Conservation (phyloP, 2,888 invertebrate genomes). For the Dolichomitus sp. region DNA sequence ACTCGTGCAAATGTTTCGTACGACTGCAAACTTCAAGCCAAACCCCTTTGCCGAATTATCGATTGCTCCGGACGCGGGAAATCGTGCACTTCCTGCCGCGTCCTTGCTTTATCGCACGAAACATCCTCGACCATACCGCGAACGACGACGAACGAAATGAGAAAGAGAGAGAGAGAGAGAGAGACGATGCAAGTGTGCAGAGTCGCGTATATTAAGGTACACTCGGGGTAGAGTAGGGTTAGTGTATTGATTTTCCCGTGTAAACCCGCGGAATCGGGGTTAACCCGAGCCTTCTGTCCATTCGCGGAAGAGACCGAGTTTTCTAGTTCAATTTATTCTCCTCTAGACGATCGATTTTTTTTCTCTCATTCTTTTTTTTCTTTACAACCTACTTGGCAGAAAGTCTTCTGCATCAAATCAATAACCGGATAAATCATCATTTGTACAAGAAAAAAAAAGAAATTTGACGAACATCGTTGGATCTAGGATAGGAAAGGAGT, state of each 20-base stretch:
- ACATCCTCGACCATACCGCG: conserved; percentile 53
- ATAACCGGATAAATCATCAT: neutral
- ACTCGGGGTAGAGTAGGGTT: conserved; percentile 68
- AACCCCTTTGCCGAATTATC: conserved; percentile 65
- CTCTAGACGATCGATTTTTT: conserved; percentile 44
- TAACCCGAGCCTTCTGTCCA: conserved; percentile 76
- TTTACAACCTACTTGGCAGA: neutral
- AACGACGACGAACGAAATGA: conserved; percentile 15
- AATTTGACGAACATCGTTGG: conserved; percentile 62
- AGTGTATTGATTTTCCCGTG: conserved; percentile 83
- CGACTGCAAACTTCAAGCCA: neutral
- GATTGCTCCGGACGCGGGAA: conserved; percentile 74
- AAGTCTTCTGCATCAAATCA: neutral
- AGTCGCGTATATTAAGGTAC: conserved; percentile 60
- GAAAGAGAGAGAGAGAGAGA: conserved; percentile 27
- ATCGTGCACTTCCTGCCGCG: conserved; percentile 73
- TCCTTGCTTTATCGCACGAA: conserved; percentile 62
- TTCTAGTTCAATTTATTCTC: conserved; percentile 50
- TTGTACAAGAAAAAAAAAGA: neutral
- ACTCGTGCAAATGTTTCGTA: neutral
- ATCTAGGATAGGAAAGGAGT: conserved; percentile 28
- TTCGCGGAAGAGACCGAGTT: conserved; percentile 62
- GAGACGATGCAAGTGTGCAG: conserved; percentile 6
- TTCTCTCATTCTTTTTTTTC: conserved; percentile 7
- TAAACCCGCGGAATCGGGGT: conserved; percentile 79